phyloP scores from a whole-genome alignment of 2,888 invertebrate species.

The Eupithecia exiguata region DNA sequence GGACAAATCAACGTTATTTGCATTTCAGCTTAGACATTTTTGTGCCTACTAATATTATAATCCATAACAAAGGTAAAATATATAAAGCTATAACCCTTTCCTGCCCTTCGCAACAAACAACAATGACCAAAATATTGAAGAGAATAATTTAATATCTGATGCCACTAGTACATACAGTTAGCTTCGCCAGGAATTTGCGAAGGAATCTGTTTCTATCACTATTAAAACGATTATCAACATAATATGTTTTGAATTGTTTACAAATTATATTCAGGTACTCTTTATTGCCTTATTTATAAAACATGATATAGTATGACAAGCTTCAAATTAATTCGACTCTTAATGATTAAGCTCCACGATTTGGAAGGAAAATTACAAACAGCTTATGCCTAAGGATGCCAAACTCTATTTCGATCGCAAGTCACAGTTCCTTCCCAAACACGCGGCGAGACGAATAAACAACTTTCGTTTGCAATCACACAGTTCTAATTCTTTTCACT shows the following conservation, averaged over 20 bases:
- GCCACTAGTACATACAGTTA: constrained; percentile 59
- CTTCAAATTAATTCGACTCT: constrained; percentile 12
- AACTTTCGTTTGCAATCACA: constrained; percentile 81
- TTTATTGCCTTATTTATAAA: constrained; percentile 24
- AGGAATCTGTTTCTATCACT: constrained; percentile 42
- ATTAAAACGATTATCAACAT: constrained; percentile 14
- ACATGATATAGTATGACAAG: constrained; percentile 21
- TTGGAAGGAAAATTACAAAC: constrained; percentile 17
- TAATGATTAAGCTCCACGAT: constrained; percentile 26
- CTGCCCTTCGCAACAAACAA: constrained; percentile 68
- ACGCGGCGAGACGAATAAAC: constrained; percentile 74
- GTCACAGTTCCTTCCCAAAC: constrained; percentile 58
- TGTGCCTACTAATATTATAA: constrained; percentile 64
- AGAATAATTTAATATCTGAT: constrained; percentile 59
- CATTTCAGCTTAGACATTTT: constrained; percentile 61
- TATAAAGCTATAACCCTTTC: constrained; percentile 70
- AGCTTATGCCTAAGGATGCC: constrained; percentile 21
- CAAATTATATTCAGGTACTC: constrained; percentile 31
- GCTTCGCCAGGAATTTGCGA: constrained; percentile 58
- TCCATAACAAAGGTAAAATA: constrained; percentile 73
- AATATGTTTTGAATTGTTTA: constrained; percentile 14
- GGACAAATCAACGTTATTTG: constrained; percentile 57
- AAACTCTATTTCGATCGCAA: constrained; percentile 31
- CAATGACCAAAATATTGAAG: constrained; percentile 66
- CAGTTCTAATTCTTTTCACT: constrained; percentile 80